Conservation (phyloP, 2,797 vertebrate species). For the Tachyglossus aculeatus region DNA sequence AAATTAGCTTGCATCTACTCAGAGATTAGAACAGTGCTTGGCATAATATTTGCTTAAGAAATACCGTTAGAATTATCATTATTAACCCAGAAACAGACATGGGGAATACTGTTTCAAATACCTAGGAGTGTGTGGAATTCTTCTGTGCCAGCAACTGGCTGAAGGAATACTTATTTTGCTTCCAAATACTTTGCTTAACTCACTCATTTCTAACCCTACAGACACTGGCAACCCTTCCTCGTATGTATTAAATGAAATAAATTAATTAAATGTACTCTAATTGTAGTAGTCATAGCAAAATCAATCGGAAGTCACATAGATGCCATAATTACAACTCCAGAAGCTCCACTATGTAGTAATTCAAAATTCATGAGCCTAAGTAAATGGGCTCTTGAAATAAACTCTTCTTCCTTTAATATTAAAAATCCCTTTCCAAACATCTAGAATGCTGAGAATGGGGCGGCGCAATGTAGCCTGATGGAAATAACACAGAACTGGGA, state of each 20-base stretch:
- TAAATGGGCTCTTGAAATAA: slow-evolving; percentile 22
- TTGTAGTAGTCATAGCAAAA: slow-evolving; percentile 58
- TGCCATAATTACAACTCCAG: slow-evolving; percentile 59
- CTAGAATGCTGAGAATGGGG: background rate
- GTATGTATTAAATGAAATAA: slow-evolving; percentile 50
- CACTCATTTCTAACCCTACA: background rate
- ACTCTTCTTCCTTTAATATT: slow-evolving; percentile 39
- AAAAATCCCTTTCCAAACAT: slow-evolving; percentile 3
- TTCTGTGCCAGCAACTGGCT: background rate
- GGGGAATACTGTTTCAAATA: too few species aligned
- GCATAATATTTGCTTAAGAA: too few species aligned
- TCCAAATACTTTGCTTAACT: background rate
- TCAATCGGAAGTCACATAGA: slow-evolving; percentile 57
- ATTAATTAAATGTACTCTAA: slow-evolving; percentile 53
- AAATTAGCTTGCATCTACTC: too few species aligned
- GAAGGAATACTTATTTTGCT: background rate
- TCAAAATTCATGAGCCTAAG: slow-evolving; percentile 61
- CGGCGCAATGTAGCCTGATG: background rate
- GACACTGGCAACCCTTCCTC: slow-evolving; percentile 20
- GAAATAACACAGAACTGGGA: too few species aligned
- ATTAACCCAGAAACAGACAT: too few species aligned
- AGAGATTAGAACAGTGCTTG: too few species aligned
- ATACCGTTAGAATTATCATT: too few species aligned
- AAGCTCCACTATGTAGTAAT: slow-evolving; percentile 35
- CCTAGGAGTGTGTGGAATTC: background rate